Percentiles rank a stretch among this genome's conserved stretches.
These are phyloP conservation scores for human DNA, from an alignment of 2,113 vertebrate species.

Conservation along the genomic window DNA sequence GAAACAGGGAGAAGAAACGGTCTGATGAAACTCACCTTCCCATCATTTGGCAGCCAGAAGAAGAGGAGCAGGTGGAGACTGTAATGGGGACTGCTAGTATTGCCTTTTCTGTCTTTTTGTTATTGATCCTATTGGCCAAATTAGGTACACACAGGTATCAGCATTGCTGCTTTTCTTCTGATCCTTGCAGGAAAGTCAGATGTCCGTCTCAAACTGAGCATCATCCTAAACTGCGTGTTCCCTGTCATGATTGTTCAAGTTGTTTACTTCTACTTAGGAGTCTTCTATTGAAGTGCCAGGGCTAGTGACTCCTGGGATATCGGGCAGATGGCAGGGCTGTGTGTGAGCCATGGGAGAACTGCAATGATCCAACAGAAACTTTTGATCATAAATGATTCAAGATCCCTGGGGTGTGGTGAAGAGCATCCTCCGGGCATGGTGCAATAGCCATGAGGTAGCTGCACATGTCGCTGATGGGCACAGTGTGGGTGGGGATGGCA, in stretches of 20 bases:
- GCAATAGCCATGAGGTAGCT: too few species aligned
- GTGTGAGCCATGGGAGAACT: conserved; percentile 97
- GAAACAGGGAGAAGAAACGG: not conserved
- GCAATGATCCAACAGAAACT: conserved; percentile 96
- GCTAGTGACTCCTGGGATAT: conserved; percentile 84
- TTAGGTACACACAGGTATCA: conserved; percentile 76
- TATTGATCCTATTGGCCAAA: too few species aligned
- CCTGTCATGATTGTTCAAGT: conserved; percentile 91
- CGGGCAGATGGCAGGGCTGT: conserved; percentile 94
- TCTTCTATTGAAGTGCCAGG: conserved; percentile 88
- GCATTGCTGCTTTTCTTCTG: conserved; percentile 84
- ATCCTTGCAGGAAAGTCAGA: conserved; percentile 66
- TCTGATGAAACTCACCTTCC: conserved; percentile 49
- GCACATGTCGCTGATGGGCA: too few species aligned
- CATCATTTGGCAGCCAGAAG: conserved; percentile 77
- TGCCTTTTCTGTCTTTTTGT: conserved; percentile 31
- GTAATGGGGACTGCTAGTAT: not conserved
- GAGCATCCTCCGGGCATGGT: too few species aligned
- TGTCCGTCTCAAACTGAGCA: conserved; percentile 86
- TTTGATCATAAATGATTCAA: conserved; percentile 97
- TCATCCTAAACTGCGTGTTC: conserved; percentile 93
- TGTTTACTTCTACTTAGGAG: conserved; percentile 91
- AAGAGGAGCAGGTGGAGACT: not conserved
- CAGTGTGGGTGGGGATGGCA: too few species aligned
- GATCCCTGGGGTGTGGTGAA: conserved; percentile 85